Base-by-base conservation (phyloP, 64 coral and sea anemone species). In the Montipora cactus region DNA sequence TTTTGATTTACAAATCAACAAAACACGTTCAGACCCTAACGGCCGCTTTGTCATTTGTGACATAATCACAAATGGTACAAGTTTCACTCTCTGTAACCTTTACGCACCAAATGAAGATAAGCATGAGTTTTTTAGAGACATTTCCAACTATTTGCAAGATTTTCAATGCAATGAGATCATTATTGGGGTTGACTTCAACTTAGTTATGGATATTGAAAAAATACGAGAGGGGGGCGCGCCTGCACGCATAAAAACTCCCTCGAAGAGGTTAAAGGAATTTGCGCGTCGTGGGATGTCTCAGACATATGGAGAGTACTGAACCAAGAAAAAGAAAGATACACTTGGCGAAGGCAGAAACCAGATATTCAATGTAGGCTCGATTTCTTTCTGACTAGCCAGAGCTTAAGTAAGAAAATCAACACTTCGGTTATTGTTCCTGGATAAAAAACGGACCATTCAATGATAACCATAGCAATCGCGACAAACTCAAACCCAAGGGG, bases 41-140 rank as follows among this genome's bases (percentile, higher is more conserved):
- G 66, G 89, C 7, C 58, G 89, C 5, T 91, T 81, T 48, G 22
- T 91, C 45, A 81, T 91, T 37, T 76, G 75, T 16, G 89, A 91
- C 47, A 90, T 90, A 0, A 79, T 15, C 5, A 66, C 62, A 91
- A 67, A 91, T 45, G 48, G 64, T 20, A 91, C 67, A 69, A 71
- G 14, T 21, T 5, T 91, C 18, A 91, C 87, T 52, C 77, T 91
- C 4, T 28, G 49, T 72, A 91, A 80, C 48, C 68, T 91, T 7
- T 91, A 91, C n/a, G 89, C 64, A 18, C 89, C 66, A 72, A 91
- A 91, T 91, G 66, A 91, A 50, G 78, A 91, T 67, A 73, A 71
- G 9, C 79, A 79, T 68, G 52, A 55, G 52, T 91, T 82, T 53
- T 91, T 73, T 80, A 47, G 67, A 73, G 49, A 91, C 23, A 59